Evolutionary conservation across 2,113 vertebrate genomes (phyloP).

Genomic region (Cathartes aura): DNA sequence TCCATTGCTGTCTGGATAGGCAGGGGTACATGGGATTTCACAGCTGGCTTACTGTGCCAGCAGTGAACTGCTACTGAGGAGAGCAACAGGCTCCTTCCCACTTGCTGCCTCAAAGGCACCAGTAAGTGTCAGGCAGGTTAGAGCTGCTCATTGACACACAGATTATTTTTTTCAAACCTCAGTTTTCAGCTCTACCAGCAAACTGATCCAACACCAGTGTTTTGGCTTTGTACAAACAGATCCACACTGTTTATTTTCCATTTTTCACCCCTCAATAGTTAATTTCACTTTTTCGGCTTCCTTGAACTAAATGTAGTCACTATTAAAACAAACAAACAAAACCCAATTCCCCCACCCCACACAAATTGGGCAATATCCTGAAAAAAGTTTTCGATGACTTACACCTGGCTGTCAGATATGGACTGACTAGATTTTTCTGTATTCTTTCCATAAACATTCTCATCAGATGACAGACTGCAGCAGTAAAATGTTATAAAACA

Average conservation of each 20-base stretch:
- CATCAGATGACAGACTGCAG: neutral
- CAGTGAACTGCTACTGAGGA: neutral
- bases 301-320: neutral
- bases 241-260: neutral
- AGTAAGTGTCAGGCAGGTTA: neutral
- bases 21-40: neutral
- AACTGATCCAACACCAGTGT: rapidly evolving
- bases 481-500: neutral
- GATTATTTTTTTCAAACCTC: neutral
- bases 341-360: no score
- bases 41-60: neutral
- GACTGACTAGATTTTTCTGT: neutral
- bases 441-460: neutral
- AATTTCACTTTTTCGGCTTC: neutral
- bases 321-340: neutral
- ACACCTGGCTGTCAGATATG: neutral
- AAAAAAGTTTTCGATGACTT: neutral
- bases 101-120: neutral
- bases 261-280: neutral
- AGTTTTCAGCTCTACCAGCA: neutral
- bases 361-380: neutral
- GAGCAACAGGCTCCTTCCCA: neutral
- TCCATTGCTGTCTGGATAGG: neutral
- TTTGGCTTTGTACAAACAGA: neutral
- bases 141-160: neutral